phyloP scores from a whole-genome alignment of 2,113 vertebrate species.

The Cephalopholis sonnerati region DNA sequence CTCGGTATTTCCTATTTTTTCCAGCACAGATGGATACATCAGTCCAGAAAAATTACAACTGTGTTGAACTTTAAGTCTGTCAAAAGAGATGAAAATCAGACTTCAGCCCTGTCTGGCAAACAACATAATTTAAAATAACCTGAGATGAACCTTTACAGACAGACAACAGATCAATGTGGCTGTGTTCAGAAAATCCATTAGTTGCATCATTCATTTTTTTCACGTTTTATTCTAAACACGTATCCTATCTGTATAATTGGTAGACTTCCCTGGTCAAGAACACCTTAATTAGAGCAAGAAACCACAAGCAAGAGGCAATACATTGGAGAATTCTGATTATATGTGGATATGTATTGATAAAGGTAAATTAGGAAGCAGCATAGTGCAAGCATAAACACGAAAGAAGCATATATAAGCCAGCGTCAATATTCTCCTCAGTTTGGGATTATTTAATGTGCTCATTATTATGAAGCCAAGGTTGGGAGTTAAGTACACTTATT shows the following conservation, averaged over 20 bases:
- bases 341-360: conserved; percentile 6
- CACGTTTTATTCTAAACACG: neutral
- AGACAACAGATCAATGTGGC: conserved; percentile 30
- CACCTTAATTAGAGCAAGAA: conserved; percentile 1
- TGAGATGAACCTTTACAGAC: conserved; percentile 11
- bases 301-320: neutral
- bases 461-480: conserved; percentile 31
- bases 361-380: neutral
- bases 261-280: neutral
- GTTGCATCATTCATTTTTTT: neutral
- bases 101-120: conserved; percentile 9
- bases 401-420: neutral
- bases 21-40: conserved; percentile 15
- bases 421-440: conserved; percentile 1
- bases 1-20: neutral
- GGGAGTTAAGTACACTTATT: conserved; percentile 18
- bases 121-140: conserved; percentile 13
- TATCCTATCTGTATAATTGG: conserved; percentile 2
- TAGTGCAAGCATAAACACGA: neutral
- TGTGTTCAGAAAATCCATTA: neutral
- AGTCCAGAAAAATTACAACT: neutral
- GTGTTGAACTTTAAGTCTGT: conserved; percentile 23
- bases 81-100: conserved; percentile 17
- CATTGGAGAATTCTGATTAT: conserved; percentile 8
- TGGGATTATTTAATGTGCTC: conserved; percentile 15